Evolutionary conservation across 2,888 invertebrate species (phyloP).

Genomic region (Punctoribates punctum): DNA sequence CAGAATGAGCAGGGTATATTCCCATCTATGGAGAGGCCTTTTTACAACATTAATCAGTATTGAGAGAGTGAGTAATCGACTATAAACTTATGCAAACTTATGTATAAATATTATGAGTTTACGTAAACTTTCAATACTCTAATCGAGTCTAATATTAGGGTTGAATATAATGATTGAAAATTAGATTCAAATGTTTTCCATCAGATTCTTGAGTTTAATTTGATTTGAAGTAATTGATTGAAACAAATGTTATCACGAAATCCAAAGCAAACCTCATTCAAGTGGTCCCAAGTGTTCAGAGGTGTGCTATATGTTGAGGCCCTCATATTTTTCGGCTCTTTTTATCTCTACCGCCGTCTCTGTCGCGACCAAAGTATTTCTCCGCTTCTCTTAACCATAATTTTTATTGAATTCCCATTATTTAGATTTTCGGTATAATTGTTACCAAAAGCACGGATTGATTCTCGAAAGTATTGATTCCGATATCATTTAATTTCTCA

Average conservation of each 20-base stretch:
- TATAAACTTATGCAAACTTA: too few species aligned
- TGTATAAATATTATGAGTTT: too few species aligned
- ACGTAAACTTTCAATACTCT: too few species aligned
- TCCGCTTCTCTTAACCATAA: neutral
- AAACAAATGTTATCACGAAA: neutral
- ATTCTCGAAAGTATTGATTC: slow-evolving; percentile 15
- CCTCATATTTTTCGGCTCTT: neutral
- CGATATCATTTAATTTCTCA: neutral
- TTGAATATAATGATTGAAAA: too few species aligned
- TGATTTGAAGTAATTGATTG: neutral
- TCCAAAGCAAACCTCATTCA: neutral
- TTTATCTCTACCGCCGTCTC: slow-evolving; percentile 1
- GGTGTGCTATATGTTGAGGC: neutral
- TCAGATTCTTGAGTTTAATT: neutral
- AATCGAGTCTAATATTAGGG: too few species aligned
- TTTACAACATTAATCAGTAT: too few species aligned
- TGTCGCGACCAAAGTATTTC: slow-evolving; percentile 27
- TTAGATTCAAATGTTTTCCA: neutral
- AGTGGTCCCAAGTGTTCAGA: neutral
- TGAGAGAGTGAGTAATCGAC: too few species aligned
- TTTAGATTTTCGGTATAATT: slow-evolving; percentile 16
- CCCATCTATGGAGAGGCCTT: too few species aligned
- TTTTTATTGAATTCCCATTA: neutral
- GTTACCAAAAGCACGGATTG: neutral
- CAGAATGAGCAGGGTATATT: too few species aligned